Evolutionary conservation across 2,797 vertebrate genomes (phyloP).

Genomic region (Coilia nasus): DNA sequence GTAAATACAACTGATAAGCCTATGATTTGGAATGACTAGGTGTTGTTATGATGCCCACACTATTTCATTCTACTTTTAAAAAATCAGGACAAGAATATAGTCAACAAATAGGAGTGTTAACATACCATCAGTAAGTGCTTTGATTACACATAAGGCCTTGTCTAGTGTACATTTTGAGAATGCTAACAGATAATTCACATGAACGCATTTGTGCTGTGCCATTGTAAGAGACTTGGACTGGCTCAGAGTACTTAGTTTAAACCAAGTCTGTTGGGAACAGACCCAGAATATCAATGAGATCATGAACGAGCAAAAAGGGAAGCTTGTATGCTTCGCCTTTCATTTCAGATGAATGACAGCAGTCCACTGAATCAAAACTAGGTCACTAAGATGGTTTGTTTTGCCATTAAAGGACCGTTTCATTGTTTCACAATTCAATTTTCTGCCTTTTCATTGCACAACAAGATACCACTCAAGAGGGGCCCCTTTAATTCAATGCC

Average conservation of each 20-base stretch:
- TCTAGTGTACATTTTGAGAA: slow-evolving; percentile 33
- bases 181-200: slow-evolving; percentile 34
- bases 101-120: neutral
- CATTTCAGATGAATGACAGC: neutral
- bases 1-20: neutral
- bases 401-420: neutral
- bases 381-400: neutral
- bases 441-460: neutral
- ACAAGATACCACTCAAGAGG: neutral
- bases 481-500: neutral
- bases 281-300: slow-evolving; percentile 62
- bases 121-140: neutral
- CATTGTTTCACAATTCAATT: neutral
- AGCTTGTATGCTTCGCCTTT: neutral
- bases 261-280: slow-evolving; percentile 42
- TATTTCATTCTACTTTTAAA: neutral
- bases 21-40: neutral
- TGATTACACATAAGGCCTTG: neutral
- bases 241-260: slow-evolving; percentile 41
- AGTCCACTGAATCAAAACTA: slow-evolving; percentile 1
- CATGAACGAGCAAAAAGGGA: neutral
- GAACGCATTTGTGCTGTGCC: slow-evolving; percentile 31
- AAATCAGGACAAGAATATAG: neutral
- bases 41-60: neutral
- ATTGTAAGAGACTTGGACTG: slow-evolving; percentile 31